Evolutionary conservation across 2,113 vertebrate species (phyloP), one percentile per base, ranked within the genome.

Genomic region (Benitochromis conjunctus): DNA sequence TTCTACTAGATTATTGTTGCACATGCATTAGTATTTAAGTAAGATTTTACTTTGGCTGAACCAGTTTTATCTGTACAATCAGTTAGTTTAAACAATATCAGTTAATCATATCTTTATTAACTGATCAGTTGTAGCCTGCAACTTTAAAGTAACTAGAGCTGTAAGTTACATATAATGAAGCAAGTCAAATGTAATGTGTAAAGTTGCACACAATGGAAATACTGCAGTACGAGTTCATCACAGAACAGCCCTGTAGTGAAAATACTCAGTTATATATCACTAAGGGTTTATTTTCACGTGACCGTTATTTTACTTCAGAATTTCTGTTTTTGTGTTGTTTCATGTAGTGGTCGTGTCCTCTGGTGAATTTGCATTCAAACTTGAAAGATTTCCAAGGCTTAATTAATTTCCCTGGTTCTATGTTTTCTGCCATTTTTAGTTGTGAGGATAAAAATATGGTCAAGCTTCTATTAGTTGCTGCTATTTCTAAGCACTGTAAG

Each of bases 361-460:
- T 24, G 36, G 9, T 4, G 11, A 60, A 85, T 86, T 81, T 43
- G 31, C 53, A 38, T 91, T 82, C 29, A 89, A 29, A 79, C 31
- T 13, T 43, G 7, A 43, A 62, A 74, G 16, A 60, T 7, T 87
- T 60, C 51, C 77, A 7, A 43, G 26, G 24, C 74, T 62, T 64
- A 1, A 57, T 86, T 86, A 46, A 69, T 55, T 81, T 57, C 0
- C 10, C 80, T 38, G 54, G 18, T 13, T 81, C 38, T 56, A 0
- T 74, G 6, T 24, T 81, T 83, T 62, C 58, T 83, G n/a, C 74
- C 57, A 80, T n/a, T 62, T 83, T 79, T 29, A 71, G 31, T 55
- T 26, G 56, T 62, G 53, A 87, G 4, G 16, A 88, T 74, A 79
- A 57, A 57, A 79, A 0, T 55, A 29, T 12, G n/a, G 26, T 77